Conservation (phyloP, 2,113 vertebrate genomes). For the Nematolebias whitei region DNA sequence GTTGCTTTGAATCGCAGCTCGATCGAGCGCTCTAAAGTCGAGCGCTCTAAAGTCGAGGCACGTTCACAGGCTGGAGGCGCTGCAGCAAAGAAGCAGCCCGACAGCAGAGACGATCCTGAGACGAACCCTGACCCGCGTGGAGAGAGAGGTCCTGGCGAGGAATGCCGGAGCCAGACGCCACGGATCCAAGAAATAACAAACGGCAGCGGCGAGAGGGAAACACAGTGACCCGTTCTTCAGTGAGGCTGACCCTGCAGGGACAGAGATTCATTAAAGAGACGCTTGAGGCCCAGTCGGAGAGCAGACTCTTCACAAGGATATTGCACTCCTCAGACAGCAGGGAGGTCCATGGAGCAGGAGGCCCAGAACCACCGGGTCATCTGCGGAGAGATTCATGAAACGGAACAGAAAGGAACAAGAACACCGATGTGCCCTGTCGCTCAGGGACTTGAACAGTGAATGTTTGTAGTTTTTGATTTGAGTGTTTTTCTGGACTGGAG, state of each 20-base stretch:
- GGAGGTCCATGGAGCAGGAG: background rate
- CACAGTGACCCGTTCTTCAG: slow-evolving; percentile 60
- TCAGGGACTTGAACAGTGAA: no score
- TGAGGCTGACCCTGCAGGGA: slow-evolving; percentile 44
- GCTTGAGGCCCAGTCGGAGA: slow-evolving; percentile 53
- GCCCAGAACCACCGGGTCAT: background rate
- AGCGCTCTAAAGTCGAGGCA: slow-evolving; percentile 15
- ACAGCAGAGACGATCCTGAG: slow-evolving; percentile 23
- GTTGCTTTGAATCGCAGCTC: background rate
- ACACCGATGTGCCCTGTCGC: no score
- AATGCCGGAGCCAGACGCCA: slow-evolving; percentile 1
- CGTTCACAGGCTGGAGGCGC: background rate
- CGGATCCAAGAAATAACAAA: slow-evolving; percentile 50
- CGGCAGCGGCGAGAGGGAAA: slow-evolving; percentile 13
- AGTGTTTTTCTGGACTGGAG: no score
- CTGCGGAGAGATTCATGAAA: background rate
- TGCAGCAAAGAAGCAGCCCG: slow-evolving; percentile 19
- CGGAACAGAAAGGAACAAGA: no score
- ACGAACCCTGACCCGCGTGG: slow-evolving; percentile 50
- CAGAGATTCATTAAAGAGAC: slow-evolving; percentile 68
- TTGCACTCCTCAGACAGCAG: slow-evolving; percentile 32
- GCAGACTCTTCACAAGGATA: slow-evolving; percentile 46
- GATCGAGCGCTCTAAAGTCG: background rate
- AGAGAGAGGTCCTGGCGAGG: slow-evolving; percentile 22
- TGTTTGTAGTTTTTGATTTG: no score